Conservation (phyloP, 2,113 vertebrate species). For the Salvelinus namaycush region DNA sequence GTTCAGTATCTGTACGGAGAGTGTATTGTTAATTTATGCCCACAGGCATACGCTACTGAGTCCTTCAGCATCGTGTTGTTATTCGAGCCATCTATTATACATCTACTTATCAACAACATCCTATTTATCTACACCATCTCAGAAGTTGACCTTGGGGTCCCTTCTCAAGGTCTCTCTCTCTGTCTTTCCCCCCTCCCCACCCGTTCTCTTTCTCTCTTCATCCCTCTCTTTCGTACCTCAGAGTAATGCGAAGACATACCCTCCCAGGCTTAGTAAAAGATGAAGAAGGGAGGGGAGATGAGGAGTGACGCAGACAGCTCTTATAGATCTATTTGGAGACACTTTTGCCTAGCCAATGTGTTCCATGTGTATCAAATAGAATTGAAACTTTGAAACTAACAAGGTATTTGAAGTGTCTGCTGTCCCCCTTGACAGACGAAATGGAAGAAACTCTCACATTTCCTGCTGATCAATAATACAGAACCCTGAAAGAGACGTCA, state of each 20-base stretch:
- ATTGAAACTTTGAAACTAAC: neutral
- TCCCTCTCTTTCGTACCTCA: slow-evolving; percentile 12
- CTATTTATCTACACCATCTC: neutral
- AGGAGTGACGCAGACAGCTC: too few relatives aligned
- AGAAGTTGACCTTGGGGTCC: neutral
- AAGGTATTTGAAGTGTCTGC: neutral
- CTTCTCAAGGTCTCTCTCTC: neutral
- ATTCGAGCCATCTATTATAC: neutral
- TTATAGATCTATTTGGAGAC: too few relatives aligned
- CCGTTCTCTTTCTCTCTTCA: neutral
- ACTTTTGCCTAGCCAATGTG: neutral
- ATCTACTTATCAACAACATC: neutral
- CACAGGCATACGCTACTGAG: neutral
- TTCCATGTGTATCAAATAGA: neutral
- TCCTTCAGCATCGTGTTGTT: neutral
- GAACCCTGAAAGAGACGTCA: neutral
- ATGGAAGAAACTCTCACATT: neutral
- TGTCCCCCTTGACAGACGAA: neutral
- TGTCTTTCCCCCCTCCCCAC: too few relatives aligned
- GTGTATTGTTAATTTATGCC: too few relatives aligned
- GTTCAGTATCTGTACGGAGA: neutral
- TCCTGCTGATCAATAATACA: slow-evolving; percentile 6
- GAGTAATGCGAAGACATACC: too few relatives aligned
- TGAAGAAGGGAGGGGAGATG: too few relatives aligned
- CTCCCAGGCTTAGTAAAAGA: too few relatives aligned